Evolutionary conservation across 2,113 vertebrate species (phyloP).

Genomic region (Odocoileus hemionus): DNA sequence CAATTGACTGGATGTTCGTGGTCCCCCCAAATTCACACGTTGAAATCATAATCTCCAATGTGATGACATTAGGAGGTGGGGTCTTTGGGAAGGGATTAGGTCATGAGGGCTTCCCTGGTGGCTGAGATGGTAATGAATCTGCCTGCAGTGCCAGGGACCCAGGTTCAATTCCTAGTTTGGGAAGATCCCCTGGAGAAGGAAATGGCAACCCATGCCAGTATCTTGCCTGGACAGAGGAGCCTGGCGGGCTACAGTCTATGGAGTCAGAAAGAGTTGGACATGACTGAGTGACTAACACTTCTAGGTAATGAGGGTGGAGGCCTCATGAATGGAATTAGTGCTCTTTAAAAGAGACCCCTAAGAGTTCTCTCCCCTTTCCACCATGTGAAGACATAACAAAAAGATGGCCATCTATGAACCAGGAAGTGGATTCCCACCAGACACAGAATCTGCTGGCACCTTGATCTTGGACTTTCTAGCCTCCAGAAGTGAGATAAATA

Average conservation of each 20-base stretch:
- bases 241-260: neutral
- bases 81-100: neutral
- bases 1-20: neutral
- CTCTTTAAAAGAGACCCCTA: neutral
- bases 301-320: neutral
- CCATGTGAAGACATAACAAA: neutral
- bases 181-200: neutral
- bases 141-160: neutral
- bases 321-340: neutral
- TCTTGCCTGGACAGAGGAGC: neutral
- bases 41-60: neutral
- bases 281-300: neutral
- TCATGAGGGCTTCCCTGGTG: neutral
- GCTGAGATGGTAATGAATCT: neutral
- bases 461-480: neutral
- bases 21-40: neutral
- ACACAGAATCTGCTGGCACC: neutral
- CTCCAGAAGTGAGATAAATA: neutral
- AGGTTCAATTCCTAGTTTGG: neutral
- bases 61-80: neutral
- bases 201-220: neutral
- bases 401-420: neutral
- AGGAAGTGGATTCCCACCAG: neutral
- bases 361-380: neutral
- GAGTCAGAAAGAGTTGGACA: neutral